Percentiles rank a stretch among this genome's conserved stretches.
These are phyloP conservation scores for Camponotus vicinus DNA, from an alignment of 1,140 invertebrate genomes.

Conservation along the genomic window DNA sequence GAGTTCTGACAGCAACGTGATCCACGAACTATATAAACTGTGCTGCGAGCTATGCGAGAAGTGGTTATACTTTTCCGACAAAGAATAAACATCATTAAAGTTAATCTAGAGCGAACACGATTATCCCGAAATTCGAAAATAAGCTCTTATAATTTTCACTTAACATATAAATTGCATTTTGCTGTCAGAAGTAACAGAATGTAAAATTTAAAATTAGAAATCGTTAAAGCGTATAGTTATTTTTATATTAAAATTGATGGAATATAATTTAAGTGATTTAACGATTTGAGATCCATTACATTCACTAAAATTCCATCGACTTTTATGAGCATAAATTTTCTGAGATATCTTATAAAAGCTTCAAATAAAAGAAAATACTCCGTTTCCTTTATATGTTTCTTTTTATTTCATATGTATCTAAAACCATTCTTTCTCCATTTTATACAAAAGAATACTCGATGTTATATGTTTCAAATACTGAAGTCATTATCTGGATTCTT, in stretches of 20 bases:
- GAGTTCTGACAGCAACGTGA: constrained; percentile 44
- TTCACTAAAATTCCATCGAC: background rate
- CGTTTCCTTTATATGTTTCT: background rate
- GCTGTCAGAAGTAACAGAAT: background rate
- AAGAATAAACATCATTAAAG: constrained; percentile 40
- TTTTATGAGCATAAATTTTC: too few relatives aligned
- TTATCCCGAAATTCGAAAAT: constrained; percentile 3
- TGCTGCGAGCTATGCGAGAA: constrained; percentile 26
- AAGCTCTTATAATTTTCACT: constrained; percentile 20
- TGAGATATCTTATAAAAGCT: too few relatives aligned
- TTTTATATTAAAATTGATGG: background rate
- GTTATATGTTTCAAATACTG: constrained; percentile 11
- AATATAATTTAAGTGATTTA: background rate
- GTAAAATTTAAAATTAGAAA: background rate
- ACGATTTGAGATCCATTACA: background rate
- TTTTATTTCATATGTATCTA: constrained; percentile 1
- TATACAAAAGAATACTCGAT: background rate
- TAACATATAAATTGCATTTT: background rate
- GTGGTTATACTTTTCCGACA: constrained; percentile 29
- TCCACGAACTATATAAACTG: constrained; percentile 36
- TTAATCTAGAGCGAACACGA: constrained; percentile 1
- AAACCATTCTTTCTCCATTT: background rate
- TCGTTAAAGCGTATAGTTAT: too few relatives aligned
- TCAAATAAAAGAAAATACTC: too few relatives aligned
- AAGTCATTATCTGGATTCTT: background rate